These are phyloP conservation scores for Parapsyche elsis DNA, from an alignment of 1,140 invertebrate genomes.

Conservation along the genomic window DNA sequence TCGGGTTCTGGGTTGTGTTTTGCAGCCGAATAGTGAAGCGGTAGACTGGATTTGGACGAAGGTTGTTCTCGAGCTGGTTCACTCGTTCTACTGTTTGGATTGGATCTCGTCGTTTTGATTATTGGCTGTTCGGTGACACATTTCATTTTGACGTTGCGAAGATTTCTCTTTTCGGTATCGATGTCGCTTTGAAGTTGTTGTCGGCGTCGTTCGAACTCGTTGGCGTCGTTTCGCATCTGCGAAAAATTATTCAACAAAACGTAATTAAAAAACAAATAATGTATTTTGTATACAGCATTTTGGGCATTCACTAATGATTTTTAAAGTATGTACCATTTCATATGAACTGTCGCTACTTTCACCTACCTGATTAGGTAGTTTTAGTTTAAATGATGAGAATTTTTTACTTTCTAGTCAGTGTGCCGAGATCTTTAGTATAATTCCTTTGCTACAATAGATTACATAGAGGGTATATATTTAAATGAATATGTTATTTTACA, in stretches of 20 bases:
- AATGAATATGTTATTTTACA: too few species aligned
- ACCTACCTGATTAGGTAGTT: too few species aligned
- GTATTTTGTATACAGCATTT: too few species aligned
- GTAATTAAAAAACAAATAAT: slow-evolving; percentile 23
- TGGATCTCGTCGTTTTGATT: neutral
- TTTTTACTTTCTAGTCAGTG: too few species aligned
- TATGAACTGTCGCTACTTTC: too few species aligned
- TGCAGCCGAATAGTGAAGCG: neutral
- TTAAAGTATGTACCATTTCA: too few species aligned
- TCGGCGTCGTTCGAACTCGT: slow-evolving; percentile 64
- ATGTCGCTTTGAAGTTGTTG: slow-evolving; percentile 65
- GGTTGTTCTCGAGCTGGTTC: slow-evolving; percentile 1
- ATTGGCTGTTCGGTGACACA: neutral
- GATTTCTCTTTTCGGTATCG: slow-evolving; percentile 61
- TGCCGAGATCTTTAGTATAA: too few species aligned
- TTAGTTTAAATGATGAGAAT: too few species aligned
- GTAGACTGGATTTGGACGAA: neutral
- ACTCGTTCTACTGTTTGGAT: neutral
- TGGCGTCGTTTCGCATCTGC: slow-evolving; percentile 66
- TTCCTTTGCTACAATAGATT: too few species aligned
- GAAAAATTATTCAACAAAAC: slow-evolving; percentile 56
- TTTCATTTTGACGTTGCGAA: slow-evolving; percentile 41
- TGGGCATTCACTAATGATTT: too few species aligned
- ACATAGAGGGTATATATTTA: too few species aligned
- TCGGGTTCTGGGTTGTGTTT: slow-evolving; percentile 45